Base-by-base conservation (phyloP, 1,140 invertebrate species). In the Pachypsylla venusta region DNA sequence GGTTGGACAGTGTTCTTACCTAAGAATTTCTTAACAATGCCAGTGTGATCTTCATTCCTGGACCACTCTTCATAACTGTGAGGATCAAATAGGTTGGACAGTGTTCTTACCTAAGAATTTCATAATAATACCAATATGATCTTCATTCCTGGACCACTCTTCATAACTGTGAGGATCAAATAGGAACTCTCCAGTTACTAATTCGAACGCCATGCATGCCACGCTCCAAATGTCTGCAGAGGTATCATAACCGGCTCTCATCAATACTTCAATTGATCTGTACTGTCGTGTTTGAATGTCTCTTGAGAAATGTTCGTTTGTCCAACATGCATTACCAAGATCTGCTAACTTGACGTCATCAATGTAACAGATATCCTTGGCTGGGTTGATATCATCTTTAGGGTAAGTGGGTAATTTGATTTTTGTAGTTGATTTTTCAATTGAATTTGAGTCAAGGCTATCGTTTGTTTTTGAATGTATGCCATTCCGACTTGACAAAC, bases 1-100 rank as follows among this genome's bases (percentile, higher is more conserved):
- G n/a, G n/a, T n/a, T n/a, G n/a, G n/a, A n/a, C n/a, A n/a, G 67
- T 20, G n/a, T n/a, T n/a, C 42, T 48, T 48, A 48, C 42, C 42
- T n/a, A 48, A 19, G 16, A 86, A 71, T 69, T 87, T 82, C 63
- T 83, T 83, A 53, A 87, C 79, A 64, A 84, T 82, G 20, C 84
- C 84, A 53, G 87, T 69, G 69, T 85, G 83, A 69, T 87, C 83
- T 68, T 87, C 84, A 70, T 86, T 83, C 40, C 81, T 25, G 1
- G 56, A n/a, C 27, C 58, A 62, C 14, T 57, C 10, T 74, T 73
- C 76, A 19, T 79, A 79, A 57, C 76, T 78, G 69, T 84, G 81
- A 57, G 83, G 83, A 69, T 87, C 83, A 73, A 85, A 85, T 62
- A 85, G n/a, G n/a, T n/a, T n/a, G n/a, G n/a, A n/a, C n/a, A n/a